Conservation (phyloP, 2,113 vertebrate genomes). For the Calonectris borealis region DNA sequence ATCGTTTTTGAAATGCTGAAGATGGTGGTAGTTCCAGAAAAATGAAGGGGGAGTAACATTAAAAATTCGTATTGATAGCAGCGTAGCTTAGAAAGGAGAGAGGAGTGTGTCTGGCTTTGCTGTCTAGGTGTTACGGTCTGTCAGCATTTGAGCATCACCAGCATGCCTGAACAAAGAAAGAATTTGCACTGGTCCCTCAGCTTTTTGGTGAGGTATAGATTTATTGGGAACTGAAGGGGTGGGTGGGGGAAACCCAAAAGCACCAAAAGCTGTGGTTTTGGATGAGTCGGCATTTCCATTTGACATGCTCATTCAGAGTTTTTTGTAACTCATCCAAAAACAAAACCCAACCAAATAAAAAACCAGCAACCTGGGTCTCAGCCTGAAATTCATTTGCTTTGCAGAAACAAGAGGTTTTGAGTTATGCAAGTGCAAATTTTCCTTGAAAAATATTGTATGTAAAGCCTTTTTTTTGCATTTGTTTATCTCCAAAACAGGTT, state of each 20-base stretch:
- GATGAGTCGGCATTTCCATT: slow-evolving; percentile 51
- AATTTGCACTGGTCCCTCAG: slow-evolving; percentile 39
- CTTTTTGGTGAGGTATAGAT: slow-evolving; percentile 26
- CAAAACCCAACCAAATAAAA: not conserved
- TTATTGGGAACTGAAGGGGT: not conserved
- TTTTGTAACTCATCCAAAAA: slow-evolving; percentile 36
- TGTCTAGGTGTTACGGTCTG: not conserved
- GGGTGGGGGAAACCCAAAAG: not conserved
- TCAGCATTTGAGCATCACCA: not conserved
- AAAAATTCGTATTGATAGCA: not conserved
- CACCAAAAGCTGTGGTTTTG: slow-evolving; percentile 29
- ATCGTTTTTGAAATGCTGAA: not conserved
- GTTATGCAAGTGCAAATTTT: slow-evolving; percentile 73
- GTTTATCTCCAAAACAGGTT: slow-evolving; percentile 70
- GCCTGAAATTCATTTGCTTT: slow-evolving; percentile 57
- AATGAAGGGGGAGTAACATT: not conserved
- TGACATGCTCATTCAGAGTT: slow-evolving; percentile 29
- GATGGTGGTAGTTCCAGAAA: not conserved
- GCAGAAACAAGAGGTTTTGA: slow-evolving; percentile 59
- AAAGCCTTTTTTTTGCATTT: slow-evolving; percentile 72
- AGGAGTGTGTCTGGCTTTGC: not conserved
- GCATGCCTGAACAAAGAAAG: not conserved
- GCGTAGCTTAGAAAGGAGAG: not conserved
- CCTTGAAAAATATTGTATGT: slow-evolving; percentile 62
- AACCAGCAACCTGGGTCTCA: slow-evolving; percentile 5